These are phyloP conservation scores for Helostoma temminkii DNA, from an alignment of 2,797 vertebrate genomes.

Conservation along the genomic window DNA sequence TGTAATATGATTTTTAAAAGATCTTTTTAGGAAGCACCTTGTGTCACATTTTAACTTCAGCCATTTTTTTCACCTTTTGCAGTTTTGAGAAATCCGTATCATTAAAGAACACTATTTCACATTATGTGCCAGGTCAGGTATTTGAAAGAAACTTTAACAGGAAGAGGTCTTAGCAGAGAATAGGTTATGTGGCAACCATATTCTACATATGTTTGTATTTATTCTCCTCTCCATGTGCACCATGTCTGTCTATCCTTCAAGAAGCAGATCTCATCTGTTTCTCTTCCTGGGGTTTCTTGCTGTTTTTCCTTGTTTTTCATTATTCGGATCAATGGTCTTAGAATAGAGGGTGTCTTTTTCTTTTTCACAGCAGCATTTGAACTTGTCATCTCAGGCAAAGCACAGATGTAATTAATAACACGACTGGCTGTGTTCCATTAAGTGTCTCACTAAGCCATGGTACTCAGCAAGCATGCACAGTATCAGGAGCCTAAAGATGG, in stretches of 20 bases:
- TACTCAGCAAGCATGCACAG: neutral
- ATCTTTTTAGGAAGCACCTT: slow-evolving; percentile 52
- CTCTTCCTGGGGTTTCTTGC: neutral
- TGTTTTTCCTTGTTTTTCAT: neutral
- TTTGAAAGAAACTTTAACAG: no score
- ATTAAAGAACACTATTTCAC: slow-evolving; percentile 7
- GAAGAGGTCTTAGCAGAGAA: neutral
- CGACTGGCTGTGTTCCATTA: neutral
- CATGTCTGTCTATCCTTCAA: neutral
- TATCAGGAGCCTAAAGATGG: neutral
- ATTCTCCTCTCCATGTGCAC: neutral
- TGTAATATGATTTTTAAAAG: slow-evolving; percentile 56
- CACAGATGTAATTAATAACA: neutral
- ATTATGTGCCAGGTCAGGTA: neutral
- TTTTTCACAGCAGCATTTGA: neutral
- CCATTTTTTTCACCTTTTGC: slow-evolving; percentile 1
- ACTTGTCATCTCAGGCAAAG: neutral
- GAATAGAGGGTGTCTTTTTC: neutral
- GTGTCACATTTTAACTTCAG: slow-evolving; percentile 46
- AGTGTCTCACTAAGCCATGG: neutral
- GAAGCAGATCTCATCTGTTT: neutral
- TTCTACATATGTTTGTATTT: neutral
- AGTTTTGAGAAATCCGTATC: slow-evolving; percentile 13
- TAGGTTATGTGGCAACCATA: neutral
- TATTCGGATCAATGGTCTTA: neutral